Conservation (phyloP, 2,797 vertebrate genomes). For the Scolopax rusticola region DNA sequence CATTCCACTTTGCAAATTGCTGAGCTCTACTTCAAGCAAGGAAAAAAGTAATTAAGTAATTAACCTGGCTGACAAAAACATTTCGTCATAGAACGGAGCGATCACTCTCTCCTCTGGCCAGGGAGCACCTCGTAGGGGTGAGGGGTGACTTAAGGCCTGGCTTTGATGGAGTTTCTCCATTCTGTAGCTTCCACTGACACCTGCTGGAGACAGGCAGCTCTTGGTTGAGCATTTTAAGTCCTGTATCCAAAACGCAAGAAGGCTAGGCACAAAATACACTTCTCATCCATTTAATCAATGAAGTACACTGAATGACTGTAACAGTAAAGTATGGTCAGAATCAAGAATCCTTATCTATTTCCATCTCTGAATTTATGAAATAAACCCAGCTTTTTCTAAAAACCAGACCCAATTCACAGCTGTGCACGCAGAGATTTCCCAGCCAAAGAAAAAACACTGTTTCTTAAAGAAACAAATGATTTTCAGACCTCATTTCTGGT, state of each 20-base stretch:
- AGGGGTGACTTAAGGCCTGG: not conserved
- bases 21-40: not conserved
- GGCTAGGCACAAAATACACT: not conserved
- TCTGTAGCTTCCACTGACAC: constrained; percentile 70
- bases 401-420: not conserved
- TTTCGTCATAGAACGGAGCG: not conserved
- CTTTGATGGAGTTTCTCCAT: not conserved
- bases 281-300: not conserved
- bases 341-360: not conserved
- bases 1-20: not conserved
- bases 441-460: not conserved
- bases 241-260: not conserved
- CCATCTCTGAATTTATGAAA: not conserved
- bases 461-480: not conserved
- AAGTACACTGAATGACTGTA: not conserved
- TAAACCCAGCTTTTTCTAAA: not conserved
- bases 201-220: constrained; percentile 37
- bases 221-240: not conserved
- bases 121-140: not conserved
- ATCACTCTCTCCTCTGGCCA: not conserved
- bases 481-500: not conserved
- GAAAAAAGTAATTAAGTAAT: not conserved
- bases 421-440: not conserved
- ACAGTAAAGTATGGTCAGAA: too few species aligned
- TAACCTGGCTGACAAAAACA: not conserved